phyloP scores from a whole-genome alignment of 2,888 invertebrate genomes.

The Erynnis tages region DNA sequence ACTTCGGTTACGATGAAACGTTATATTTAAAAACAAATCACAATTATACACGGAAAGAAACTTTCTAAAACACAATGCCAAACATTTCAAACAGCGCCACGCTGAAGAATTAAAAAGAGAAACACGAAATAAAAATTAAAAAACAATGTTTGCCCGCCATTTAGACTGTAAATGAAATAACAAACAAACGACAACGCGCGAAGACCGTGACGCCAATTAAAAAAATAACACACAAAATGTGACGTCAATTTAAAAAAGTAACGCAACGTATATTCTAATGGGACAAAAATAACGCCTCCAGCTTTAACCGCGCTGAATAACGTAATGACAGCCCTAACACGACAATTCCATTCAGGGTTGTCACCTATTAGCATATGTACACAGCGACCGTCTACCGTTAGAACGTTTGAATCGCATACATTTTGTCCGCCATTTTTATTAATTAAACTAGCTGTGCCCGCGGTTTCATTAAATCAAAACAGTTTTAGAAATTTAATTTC shows the following conservation, averaged over 20 bases:
- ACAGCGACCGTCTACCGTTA: no score
- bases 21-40: no score
- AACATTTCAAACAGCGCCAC: neutral
- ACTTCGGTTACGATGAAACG: no score
- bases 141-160: neutral
- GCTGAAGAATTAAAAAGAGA: neutral
- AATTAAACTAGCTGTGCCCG: no score
- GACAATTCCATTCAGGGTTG: constrained; percentile 78
- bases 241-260: constrained; percentile 25
- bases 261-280: constrained; percentile 37
- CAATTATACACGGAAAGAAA: no score
- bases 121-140: neutral
- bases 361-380: constrained; percentile 78
- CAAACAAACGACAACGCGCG: constrained; percentile 9
- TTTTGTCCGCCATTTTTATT: constrained; percentile 70
- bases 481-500: no score
- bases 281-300: constrained; percentile 58
- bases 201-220: constrained; percentile 19
- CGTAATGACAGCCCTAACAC: constrained; percentile 73
- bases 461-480: no score
- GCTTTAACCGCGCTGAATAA: constrained; percentile 53
- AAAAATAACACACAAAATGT: constrained; percentile 29
- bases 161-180: constrained; percentile 12
- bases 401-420: constrained; percentile 63
- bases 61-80: no score